Conservation (phyloP, 2,888 invertebrate species). For the Ferdinandea cuprea region DNA sequence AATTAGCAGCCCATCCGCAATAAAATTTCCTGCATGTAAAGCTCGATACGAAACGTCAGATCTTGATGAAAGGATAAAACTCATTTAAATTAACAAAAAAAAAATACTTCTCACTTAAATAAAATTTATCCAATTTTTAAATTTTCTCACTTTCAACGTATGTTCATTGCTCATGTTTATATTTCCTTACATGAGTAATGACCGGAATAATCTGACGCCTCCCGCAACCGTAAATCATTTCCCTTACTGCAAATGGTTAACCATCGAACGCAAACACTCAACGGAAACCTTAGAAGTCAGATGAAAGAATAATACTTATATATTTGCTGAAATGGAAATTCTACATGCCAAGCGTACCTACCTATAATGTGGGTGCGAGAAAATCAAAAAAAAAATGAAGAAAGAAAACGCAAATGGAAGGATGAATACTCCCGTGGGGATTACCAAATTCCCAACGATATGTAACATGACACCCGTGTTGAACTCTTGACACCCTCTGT, state of each 20-base stretch:
- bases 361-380: too few relatives aligned
- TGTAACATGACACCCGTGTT: conserved; percentile 13
- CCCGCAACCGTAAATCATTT: not conserved
- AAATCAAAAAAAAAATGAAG: not conserved
- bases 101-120: too few relatives aligned
- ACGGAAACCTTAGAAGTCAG: not conserved
- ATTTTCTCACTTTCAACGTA: too few relatives aligned
- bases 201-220: not conserved
- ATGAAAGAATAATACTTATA: not conserved
- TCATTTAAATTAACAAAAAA: too few relatives aligned
- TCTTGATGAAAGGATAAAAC: too few relatives aligned
- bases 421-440: not conserved
- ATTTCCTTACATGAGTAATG: not conserved
- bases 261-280: not conserved
- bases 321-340: not conserved
- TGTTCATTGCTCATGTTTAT: too few relatives aligned
- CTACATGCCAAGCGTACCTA: not conserved
- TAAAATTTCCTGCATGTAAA: too few relatives aligned
- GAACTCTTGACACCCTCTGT: not conserved
- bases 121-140: too few relatives aligned
- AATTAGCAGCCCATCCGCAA: too few relatives aligned
- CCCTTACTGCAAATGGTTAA: not conserved
- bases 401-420: not conserved
- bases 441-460: not conserved
- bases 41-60: too few relatives aligned